phyloP scores from a whole-genome alignment of 2,888 invertebrate genomes.

The Blastobasis adustella region DNA sequence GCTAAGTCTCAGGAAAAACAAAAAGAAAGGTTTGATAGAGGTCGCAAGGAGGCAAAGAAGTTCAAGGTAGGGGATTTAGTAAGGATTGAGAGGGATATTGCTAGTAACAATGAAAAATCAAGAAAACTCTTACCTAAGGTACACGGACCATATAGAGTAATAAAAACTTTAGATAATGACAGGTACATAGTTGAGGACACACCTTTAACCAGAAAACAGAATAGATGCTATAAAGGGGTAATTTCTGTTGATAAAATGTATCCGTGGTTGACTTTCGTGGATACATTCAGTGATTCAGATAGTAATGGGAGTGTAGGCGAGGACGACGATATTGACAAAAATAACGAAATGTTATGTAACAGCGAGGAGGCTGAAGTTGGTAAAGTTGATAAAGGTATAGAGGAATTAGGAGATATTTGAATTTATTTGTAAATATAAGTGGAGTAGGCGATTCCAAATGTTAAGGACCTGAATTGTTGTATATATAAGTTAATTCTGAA shows the following conservation, averaged over 20 bases:
- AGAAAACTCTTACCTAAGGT: not conserved
- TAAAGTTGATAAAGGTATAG: too few relatives aligned
- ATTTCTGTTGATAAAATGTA: not conserved
- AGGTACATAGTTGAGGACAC: not conserved
- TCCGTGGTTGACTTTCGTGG: not conserved
- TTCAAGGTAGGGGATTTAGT: not conserved
- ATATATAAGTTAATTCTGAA: too few relatives aligned
- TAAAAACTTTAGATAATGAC: not conserved
- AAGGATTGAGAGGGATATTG: not conserved
- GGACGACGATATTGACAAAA: too few relatives aligned
- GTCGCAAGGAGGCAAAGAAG: not conserved
- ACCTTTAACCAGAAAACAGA: not conserved
- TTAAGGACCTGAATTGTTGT: too few relatives aligned
- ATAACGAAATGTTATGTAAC: too few relatives aligned
- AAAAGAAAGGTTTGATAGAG: not conserved
- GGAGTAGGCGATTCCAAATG: too few relatives aligned
- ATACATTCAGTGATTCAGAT: too few relatives aligned
- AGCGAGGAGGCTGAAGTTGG: too few relatives aligned
- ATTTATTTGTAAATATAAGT: too few relatives aligned
- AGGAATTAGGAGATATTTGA: too few relatives aligned
- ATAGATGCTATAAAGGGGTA: not conserved
- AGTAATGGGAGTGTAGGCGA: too few relatives aligned
- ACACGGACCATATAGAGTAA: not conserved
- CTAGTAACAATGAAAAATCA: not conserved
- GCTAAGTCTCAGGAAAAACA: not conserved